phyloP scores from a whole-genome alignment of 2,113 vertebrate species.

The Syngnathus floridae region DNA sequence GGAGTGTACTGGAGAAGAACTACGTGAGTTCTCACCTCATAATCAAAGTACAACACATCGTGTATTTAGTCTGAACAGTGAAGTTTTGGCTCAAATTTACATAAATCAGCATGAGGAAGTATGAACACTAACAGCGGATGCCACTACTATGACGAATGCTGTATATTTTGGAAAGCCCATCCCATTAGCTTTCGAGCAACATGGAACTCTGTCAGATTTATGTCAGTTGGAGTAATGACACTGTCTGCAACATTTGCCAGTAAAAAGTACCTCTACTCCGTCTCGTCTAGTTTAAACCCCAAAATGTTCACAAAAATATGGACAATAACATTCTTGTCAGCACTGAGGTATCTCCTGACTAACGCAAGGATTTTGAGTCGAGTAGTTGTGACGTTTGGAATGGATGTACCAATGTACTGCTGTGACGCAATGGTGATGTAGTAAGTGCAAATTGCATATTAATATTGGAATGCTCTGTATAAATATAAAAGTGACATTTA shows the following conservation, averaged over 20 bases:
- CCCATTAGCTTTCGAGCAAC: slow-evolving; percentile 48
- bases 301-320: slow-evolving; percentile 45
- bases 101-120: slow-evolving; percentile 43
- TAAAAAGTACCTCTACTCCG: slow-evolving; percentile 40
- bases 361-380: slow-evolving; percentile 8
- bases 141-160: slow-evolving; percentile 53
- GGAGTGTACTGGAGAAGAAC: background rate
- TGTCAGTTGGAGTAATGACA: slow-evolving; percentile 58
- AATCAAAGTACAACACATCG: slow-evolving; percentile 18
- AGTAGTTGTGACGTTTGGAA: slow-evolving; percentile 32
- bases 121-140: slow-evolving; percentile 43
- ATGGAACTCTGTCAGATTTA: slow-evolving; percentile 51
- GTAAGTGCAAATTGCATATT: background rate
- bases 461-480: no score
- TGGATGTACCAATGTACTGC: slow-evolving; percentile 20
- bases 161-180: slow-evolving; percentile 61
- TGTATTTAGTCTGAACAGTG: slow-evolving; percentile 22
- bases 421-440: slow-evolving; percentile 9
- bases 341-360: slow-evolving; percentile 31
- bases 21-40: slow-evolving; percentile 12
- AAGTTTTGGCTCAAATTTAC: slow-evolving; percentile 30
- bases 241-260: slow-evolving; percentile 42
- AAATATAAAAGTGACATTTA: background rate
- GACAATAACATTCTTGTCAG: slow-evolving; percentile 38
- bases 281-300: slow-evolving; percentile 35